Evolutionary conservation across 2,797 vertebrate genomes (phyloP).

Genomic region (Pseudotriccus pelzelni): DNA sequence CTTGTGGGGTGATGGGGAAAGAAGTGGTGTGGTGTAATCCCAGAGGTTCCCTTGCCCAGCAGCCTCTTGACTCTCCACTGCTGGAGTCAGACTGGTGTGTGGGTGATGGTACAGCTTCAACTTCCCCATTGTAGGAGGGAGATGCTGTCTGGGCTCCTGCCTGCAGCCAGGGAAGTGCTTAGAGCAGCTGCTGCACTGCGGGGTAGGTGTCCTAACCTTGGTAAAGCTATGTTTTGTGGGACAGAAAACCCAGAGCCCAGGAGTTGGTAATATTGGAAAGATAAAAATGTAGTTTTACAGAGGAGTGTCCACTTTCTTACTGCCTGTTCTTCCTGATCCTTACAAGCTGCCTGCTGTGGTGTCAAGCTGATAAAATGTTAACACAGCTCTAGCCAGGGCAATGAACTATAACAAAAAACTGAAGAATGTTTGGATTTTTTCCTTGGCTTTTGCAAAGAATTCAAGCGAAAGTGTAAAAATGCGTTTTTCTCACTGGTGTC

Average conservation of each 20-base stretch:
- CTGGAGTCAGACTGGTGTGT: neutral
- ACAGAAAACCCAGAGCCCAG: neutral
- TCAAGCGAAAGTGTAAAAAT: neutral
- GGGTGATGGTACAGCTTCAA: fast-evolving
- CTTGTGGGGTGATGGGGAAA: neutral
- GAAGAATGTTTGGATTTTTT: neutral
- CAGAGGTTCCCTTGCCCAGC: neutral
- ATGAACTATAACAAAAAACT: neutral
- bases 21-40: fast-evolving
- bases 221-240: neutral
- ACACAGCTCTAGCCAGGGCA: neutral
- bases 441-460: neutral
- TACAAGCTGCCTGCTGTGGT: neutral
- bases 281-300: neutral
- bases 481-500: neutral
- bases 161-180: neutral
- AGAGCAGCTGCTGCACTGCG: neutral
- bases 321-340: neutral
- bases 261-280: neutral
- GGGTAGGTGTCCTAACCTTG: neutral
- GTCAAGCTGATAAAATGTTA: neutral
- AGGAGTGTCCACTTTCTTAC: neutral
- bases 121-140: fast-evolving
- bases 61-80: neutral
- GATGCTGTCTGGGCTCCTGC: neutral